Base-by-base conservation (phyloP, 2,113 vertebrate genomes). In the Chaetops frenatus region DNA sequence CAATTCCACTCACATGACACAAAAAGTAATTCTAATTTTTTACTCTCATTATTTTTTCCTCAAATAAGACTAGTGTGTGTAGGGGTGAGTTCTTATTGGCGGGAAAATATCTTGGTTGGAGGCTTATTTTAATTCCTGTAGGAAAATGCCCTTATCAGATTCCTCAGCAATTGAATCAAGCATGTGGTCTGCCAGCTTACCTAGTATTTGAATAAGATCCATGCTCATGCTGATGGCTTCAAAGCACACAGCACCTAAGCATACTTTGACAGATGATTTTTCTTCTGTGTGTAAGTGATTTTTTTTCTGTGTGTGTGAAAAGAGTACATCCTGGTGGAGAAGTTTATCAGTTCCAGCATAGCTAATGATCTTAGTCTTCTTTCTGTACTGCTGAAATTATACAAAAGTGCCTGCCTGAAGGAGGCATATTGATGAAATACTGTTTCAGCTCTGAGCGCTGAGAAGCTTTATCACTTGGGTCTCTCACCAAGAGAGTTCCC, bases 281-380 rank as follows among this genome's bases (percentile, higher is more conserved):
- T 82, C 16, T 35, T 22, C 7, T 33, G n/a, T 80, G 53, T 53
- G 70, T 53, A n/a, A n/a, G n/a, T n/a, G n/a, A n/a, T n/a, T n/a
- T 86, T 83, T 82, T 19, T 35, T 22, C 7, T 33, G n/a, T 80
- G 53, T 53, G 70, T 53, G 47, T 70, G 51, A 50, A 69, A 70
- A 66, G 42, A 77, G 47, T 58, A 25, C 13, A 61, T 40, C 60
- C 42, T 89, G 38, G 16, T 38, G 74, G 60, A 74, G 35, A 64
- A 92, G 42, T 92, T 91, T 62, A 31, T 89, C 69, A 58, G n/a
- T 42, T 89, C 38, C 60, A 86, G 51, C 51, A 51, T n/a, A 29
- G 61, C 16, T 91, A 81, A 94, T 71, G 56, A 91, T 29, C 57
- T 94, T 47, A 35, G n/a, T 78, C 44, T 83, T 84, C 60, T 69